Conservation (phyloP, 2,113 vertebrate genomes). For the Carassius carassius region DNA sequence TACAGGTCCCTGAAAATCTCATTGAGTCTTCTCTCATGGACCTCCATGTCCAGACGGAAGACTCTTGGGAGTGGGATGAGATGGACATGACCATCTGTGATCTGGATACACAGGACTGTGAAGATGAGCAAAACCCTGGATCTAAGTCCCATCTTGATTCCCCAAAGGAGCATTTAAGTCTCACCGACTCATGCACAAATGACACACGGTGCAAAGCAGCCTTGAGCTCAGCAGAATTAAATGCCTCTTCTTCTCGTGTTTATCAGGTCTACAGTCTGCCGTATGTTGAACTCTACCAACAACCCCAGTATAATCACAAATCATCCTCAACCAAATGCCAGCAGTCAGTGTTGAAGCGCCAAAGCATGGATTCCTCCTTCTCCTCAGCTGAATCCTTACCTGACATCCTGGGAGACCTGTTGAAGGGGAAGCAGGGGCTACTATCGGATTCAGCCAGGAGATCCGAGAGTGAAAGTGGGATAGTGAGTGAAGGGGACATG, state of each 20-base stretch:
- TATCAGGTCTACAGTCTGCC: conserved; percentile 93
- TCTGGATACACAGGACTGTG: conserved; percentile 74
- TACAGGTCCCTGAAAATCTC: conserved; percentile 83
- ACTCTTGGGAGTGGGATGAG: conserved; percentile 97
- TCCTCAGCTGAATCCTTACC: conserved; percentile 90
- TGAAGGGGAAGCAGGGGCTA: conserved; percentile 60
- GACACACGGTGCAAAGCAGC: conserved; percentile 53
- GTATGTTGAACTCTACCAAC: conserved; percentile 79
- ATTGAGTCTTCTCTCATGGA: conserved; percentile 88
- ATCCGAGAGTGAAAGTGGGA: conserved; percentile 91
- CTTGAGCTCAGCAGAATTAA: conserved; percentile 60
- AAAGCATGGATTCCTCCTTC: conserved; percentile 90
- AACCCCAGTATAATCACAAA: conserved; percentile 73
- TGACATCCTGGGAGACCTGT: conserved; percentile 79
- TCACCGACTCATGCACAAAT: conserved; percentile 63
- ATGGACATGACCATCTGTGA: conserved; percentile 90
- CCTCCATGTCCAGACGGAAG: conserved; percentile 82
- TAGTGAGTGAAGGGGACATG: conserved; percentile 88
- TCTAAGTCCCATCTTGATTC: conserved; percentile 61
- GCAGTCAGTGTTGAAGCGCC: conserved; percentile 81
- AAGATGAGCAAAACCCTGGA: conserved; percentile 68
- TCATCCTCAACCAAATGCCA: conserved; percentile 65
- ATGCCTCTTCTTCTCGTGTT: conserved; percentile 63
- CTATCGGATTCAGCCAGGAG: conserved; percentile 75
- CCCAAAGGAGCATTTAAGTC: conserved; percentile 57